Evolutionary conservation across 2,113 vertebrate species (phyloP).

Genomic region (Oncorhynchus kisutch): DNA sequence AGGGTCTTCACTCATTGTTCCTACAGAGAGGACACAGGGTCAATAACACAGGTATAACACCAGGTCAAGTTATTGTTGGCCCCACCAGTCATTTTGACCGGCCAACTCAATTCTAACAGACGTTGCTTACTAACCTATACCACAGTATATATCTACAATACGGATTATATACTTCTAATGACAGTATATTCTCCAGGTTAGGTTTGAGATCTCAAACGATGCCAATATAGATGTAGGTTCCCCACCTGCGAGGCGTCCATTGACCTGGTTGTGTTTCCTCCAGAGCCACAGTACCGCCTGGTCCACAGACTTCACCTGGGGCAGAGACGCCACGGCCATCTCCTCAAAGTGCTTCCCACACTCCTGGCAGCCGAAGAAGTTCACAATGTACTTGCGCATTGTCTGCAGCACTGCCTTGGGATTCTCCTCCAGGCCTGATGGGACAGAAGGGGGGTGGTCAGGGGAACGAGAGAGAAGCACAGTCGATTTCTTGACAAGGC

Average conservation of each 20-base stretch:
- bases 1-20: constrained; percentile 87
- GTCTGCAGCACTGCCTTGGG: constrained; percentile 79
- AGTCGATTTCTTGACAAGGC: no score
- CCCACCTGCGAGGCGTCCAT: constrained; percentile 80
- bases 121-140: no score
- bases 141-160: no score
- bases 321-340: constrained; percentile 79
- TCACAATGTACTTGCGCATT: constrained; percentile 80
- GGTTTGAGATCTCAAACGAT: background rate
- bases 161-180: no score
- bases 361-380: constrained; percentile 88
- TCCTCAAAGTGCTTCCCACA: constrained; percentile 87
- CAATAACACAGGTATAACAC: no score
- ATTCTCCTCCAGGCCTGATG: constrained; percentile 75
- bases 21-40: constrained; percentile 51
- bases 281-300: constrained; percentile 90
- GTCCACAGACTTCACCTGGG: constrained; percentile 66
- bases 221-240: background rate
- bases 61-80: no score
- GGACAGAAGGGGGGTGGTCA: background rate
- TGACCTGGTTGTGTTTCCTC: constrained; percentile 91
- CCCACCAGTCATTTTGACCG: no score
- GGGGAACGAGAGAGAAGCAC: no score
- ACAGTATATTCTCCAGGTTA: background rate
- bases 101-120: no score